phyloP scores from a whole-genome alignment of 2,888 invertebrate genomes.

The Philereme vetulata region DNA sequence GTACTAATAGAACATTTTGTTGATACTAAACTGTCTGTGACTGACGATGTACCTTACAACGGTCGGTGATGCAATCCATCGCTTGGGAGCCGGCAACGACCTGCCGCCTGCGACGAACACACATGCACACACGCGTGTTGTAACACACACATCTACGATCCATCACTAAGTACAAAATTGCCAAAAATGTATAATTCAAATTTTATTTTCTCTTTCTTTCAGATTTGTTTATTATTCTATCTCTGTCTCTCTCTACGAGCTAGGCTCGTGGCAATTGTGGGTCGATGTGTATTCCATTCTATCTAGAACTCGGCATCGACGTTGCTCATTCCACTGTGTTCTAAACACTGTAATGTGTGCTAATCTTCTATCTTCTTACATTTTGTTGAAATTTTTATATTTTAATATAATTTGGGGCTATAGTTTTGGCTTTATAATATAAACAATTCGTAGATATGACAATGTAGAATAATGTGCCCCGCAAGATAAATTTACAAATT shows the following conservation, averaged over 20 bases:
- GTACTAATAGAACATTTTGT: conserved; percentile 77
- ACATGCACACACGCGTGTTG: conserved; percentile 46
- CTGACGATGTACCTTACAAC: conserved; percentile 51
- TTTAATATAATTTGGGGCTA: conserved; percentile 37
- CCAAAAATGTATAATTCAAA: conserved; percentile 71
- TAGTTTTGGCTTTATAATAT: conserved; percentile 40
- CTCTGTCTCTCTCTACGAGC: conserved; percentile 50
- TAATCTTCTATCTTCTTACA: conserved; percentile 45
- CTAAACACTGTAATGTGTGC: conserved; percentile 53
- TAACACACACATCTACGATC: conserved; percentile 59
- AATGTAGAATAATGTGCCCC: conserved; percentile 35
- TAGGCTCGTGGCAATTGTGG: conserved; percentile 57
- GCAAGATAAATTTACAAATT: conserved; percentile 38
- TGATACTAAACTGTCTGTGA: conserved; percentile 79
- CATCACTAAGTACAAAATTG: conserved; percentile 83
- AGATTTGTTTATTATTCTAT: conserved; percentile 46
- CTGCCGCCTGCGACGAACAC: conserved; percentile 40
- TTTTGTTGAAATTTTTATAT: conserved; percentile 40
- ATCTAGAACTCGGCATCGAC: conserved; percentile 41
- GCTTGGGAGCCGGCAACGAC: conserved; percentile 18
- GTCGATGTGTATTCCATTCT: conserved; percentile 54
- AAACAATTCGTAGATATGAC: conserved; percentile 35
- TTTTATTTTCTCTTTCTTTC: conserved; percentile 47
- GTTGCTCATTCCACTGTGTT: conserved; percentile 57
- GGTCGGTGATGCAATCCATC: conserved; percentile 16